Conservation (phyloP, 2,797 vertebrate genomes). For the Labroides dimidiatus region DNA sequence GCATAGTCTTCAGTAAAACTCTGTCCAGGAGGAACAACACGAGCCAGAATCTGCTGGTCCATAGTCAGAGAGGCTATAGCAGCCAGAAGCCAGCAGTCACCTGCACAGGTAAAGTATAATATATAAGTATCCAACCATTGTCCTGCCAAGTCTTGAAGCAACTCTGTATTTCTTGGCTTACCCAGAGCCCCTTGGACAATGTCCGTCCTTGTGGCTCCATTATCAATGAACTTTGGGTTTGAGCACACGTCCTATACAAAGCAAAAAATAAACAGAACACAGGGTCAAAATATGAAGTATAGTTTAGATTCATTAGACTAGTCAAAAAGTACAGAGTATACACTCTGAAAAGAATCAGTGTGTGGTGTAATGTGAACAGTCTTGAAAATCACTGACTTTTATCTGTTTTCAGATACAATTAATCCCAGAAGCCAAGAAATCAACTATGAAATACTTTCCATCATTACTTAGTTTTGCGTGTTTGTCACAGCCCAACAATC, state of each 20-base stretch:
- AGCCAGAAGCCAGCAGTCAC: slow-evolving; percentile 87
- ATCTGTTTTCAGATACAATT: too few species aligned
- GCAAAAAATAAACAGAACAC: background rate
- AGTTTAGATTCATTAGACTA: too few species aligned
- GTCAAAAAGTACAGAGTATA: too few species aligned
- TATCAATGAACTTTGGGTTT: slow-evolving; percentile 89
- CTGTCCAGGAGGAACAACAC: slow-evolving; percentile 82
- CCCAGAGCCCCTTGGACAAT: slow-evolving; percentile 93
- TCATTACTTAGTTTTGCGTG: too few species aligned
- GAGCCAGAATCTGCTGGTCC: slow-evolving; percentile 76
- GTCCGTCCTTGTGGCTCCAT: slow-evolving; percentile 89
- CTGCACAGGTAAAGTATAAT: slow-evolving; percentile 50
- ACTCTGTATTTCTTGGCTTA: slow-evolving; percentile 69
- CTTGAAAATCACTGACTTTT: too few species aligned
- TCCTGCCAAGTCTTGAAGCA: too few species aligned
- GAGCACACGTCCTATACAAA: slow-evolving; percentile 85
- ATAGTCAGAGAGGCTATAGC: slow-evolving; percentile 86
- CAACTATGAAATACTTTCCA: too few species aligned
- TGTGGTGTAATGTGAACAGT: too few species aligned
- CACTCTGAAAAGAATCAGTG: too few species aligned
- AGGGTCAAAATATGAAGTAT: background rate
- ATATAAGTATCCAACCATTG: too few species aligned
- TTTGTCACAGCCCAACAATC: too few species aligned
- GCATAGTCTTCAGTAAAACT: slow-evolving; percentile 79
- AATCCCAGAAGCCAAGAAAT: too few species aligned